Evolutionary conservation across 1,140 invertebrate species (phyloP).

Genomic region (Hyles vespertilio): DNA sequence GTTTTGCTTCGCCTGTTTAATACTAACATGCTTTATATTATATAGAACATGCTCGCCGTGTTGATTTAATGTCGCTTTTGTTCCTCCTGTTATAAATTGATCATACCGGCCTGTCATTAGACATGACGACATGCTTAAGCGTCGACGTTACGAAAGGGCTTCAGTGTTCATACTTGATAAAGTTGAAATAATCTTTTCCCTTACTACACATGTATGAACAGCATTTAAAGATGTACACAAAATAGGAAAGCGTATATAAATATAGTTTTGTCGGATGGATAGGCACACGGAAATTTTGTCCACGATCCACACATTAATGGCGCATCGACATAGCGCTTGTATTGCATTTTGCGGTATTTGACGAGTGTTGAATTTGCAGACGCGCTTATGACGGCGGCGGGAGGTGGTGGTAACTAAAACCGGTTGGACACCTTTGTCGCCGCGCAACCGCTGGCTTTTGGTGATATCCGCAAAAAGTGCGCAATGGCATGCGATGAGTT

Average conservation of each 20-base stretch:
- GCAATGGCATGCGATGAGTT: constrained; percentile 48
- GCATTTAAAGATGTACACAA: background rate
- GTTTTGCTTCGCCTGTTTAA: constrained; percentile 14
- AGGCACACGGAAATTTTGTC: constrained; percentile 9
- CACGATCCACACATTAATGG: constrained; percentile 12
- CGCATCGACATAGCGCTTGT: constrained; percentile 29
- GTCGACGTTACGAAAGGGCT: too few relatives aligned
- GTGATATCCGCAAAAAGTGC: constrained; percentile 69
- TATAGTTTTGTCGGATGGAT: background rate
- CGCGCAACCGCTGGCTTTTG: constrained; percentile 57
- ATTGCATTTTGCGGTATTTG: constrained; percentile 61
- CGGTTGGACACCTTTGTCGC: constrained; percentile 67
- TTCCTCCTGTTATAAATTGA: too few relatives aligned
- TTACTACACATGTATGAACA: too few relatives aligned
- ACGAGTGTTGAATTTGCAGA: constrained; percentile 69
- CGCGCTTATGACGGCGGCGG: constrained; percentile 52
- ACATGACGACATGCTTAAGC: too few relatives aligned
- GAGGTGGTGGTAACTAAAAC: constrained; percentile 61
- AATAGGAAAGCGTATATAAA: too few relatives aligned
- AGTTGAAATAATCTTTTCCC: too few relatives aligned
- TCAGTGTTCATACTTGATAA: too few relatives aligned
- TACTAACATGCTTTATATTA: constrained; percentile 2
- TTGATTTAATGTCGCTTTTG: too few relatives aligned
- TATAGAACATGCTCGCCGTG: too few relatives aligned
- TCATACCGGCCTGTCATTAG: too few relatives aligned